Evolutionary conservation across 2,113 vertebrate species (phyloP).

Genomic region (Poeciliopsis occidentalis): DNA sequence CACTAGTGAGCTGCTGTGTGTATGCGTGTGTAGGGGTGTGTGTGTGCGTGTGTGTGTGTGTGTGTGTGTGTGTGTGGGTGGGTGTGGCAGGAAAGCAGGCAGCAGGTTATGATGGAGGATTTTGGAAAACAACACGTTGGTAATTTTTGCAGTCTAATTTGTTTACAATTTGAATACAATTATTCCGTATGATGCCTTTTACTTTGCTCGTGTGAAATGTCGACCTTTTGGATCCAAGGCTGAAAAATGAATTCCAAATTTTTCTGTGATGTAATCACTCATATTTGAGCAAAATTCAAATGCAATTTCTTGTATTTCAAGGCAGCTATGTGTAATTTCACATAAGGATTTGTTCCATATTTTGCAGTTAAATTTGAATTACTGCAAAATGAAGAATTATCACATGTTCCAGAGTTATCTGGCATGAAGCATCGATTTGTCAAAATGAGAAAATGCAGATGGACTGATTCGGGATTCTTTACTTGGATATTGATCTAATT

Average conservation of each 20-base stretch:
- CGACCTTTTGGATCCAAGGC: neutral
- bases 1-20: slow-evolving; percentile 17
- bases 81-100: neutral
- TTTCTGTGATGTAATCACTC: neutral
- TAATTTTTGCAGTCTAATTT: neutral
- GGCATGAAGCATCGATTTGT: neutral
- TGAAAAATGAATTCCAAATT: neutral
- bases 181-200: neutral
- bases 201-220: neutral
- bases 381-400: neutral
- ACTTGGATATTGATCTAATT: neutral
- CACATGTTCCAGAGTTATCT: neutral
- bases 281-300: neutral
- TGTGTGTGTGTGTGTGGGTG: neutral
- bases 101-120: slow-evolving; percentile 1
- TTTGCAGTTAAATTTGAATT: neutral
- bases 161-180: neutral
- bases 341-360: neutral
- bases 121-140: neutral
- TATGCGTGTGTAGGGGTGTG: neutral
- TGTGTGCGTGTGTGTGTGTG: slow-evolving; percentile 1
- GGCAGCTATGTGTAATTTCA: neutral
- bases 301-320: neutral
- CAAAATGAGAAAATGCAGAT: neutral
- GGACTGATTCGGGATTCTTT: neutral